Base-by-base conservation (phyloP, 2,888 invertebrate species). In the Amblyjoppa fuscipennis region DNA sequence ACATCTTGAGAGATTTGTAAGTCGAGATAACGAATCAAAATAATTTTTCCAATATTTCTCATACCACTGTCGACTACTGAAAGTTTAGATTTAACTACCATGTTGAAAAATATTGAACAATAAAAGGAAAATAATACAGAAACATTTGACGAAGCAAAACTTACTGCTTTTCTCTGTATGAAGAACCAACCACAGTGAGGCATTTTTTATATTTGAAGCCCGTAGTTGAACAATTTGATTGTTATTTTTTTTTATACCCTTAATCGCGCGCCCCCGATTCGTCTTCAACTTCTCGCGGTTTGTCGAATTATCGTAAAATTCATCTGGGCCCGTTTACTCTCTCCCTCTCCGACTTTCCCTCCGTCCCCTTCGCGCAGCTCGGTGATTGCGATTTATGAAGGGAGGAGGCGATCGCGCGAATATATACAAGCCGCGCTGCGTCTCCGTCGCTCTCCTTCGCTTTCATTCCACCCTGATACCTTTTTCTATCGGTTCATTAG, bases 351-450 rank as follows among this genome's bases (percentile, higher is more conserved):
- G n/a, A 49, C 49, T 84, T 68, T 74, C 77, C 61, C 64, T 78
- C 56, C 25, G 38, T 49, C 34, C 71, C 49, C 41, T 31, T 53
- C 28, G 41, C 13, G 28, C 31, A 85, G 87, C 81, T 61, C 76
- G 89, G 88, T 91, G 90, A 92, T 92, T 92, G 89, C 91, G 89
- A 92, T 92, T 92, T 92, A 92, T 92, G 91, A 90, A 89, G 85
- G 73, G 61, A 59, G 77, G 77, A 74, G 34, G 53, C 69, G 61
- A 64, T 53, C 49, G 38, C 25, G n/a, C 69, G 73, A 68, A 80
- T 64, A 66, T 41, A 45, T 69, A 76, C 53, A 28, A 56, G 31
- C 45, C n/a, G 25, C 49, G 56, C 64, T 31, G 41, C 80, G 68
- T 77, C 79, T 84, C 68, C 77, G 56, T 77, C 77, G 73, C 81